A percentile compares a stretch with the other conserved stretches of the same genome.
phyloP scores from a whole-genome alignment of 1,140 invertebrate genomes.

The Bombus waltoni region DNA sequence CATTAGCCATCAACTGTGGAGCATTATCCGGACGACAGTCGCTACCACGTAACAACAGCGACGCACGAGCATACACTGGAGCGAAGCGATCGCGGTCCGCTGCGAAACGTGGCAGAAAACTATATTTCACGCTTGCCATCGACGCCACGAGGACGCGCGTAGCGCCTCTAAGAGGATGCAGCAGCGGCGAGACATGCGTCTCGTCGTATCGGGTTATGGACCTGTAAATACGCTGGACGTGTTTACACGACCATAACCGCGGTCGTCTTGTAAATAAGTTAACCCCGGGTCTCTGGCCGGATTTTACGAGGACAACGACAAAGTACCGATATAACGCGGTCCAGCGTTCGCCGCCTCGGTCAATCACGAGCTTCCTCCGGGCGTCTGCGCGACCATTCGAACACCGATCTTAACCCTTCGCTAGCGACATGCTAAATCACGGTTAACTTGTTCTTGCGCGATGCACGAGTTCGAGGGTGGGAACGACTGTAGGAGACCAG shows the following conservation, averaged over 20 bases:
- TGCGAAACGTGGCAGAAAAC: slow-evolving; percentile 28
- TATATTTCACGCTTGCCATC: slow-evolving; percentile 50
- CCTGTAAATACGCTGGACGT: slow-evolving; percentile 70
- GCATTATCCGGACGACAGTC: not conserved
- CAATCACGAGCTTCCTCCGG: slow-evolving; percentile 38
- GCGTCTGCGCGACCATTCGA: slow-evolving; percentile 35
- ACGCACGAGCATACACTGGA: no score
- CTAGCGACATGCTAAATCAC: slow-evolving; percentile 54
- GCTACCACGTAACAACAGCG: not conserved
- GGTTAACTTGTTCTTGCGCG: not conserved
- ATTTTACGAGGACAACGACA: slow-evolving; percentile 68
- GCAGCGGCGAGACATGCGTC: slow-evolving; percentile 55
- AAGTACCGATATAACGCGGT: slow-evolving; percentile 61
- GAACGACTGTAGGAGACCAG: not conserved
- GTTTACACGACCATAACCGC: slow-evolving; percentile 70
- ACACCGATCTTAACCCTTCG: slow-evolving; percentile 21
- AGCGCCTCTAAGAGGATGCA: slow-evolving; percentile 37
- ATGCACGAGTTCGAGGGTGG: not conserved
- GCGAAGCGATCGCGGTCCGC: not conserved
- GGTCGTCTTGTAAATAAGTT: slow-evolving; percentile 70
- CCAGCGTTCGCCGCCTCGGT: not conserved
- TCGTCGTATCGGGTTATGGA: slow-evolving; percentile 64
- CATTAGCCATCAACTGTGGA: not conserved
- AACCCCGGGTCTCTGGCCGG: slow-evolving; percentile 54
- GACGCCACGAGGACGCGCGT: slow-evolving; percentile 47